phyloP scores from a whole-genome alignment of 2,888 invertebrate genomes.

The Diachrysia chrysitis region DNA sequence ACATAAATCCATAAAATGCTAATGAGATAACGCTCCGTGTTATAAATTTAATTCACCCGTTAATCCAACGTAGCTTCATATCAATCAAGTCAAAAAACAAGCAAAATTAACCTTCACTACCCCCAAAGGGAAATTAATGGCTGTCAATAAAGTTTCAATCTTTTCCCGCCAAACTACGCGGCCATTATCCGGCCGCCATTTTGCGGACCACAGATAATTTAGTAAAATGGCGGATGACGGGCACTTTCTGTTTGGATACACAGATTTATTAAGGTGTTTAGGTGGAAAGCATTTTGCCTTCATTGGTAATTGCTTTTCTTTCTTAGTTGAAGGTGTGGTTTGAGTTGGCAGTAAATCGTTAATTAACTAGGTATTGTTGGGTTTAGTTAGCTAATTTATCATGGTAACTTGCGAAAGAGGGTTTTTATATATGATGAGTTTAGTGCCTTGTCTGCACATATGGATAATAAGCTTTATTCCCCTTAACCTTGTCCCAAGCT shows the following conservation, averaged over 20 bases:
- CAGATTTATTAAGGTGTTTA: constrained; percentile 7
- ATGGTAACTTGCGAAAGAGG: background rate
- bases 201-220: constrained; percentile 57
- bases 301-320: constrained; percentile 5
- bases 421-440: background rate
- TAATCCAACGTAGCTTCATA: background rate
- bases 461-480: background rate
- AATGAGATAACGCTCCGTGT: background rate
- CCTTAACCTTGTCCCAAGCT: background rate
- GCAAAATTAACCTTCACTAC: constrained; percentile 40
- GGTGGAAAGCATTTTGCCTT: background rate
- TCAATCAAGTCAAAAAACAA: constrained; percentile 24
- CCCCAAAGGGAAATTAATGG: constrained; percentile 49
- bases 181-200: constrained; percentile 47
- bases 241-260: constrained; percentile 47
- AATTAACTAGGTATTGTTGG: background rate
- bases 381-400: background rate
- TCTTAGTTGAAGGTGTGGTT: background rate
- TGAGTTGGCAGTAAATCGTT: background rate
- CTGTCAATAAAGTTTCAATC: constrained; percentile 50
- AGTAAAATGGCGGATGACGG: constrained; percentile 65
- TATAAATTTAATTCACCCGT: background rate
- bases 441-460: background rate
- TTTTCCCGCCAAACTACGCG: constrained; percentile 43
- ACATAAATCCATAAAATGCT: constrained; percentile 1